Base-by-base conservation (phyloP, 2,797 vertebrate species). In the Podarcis siculus region DNA sequence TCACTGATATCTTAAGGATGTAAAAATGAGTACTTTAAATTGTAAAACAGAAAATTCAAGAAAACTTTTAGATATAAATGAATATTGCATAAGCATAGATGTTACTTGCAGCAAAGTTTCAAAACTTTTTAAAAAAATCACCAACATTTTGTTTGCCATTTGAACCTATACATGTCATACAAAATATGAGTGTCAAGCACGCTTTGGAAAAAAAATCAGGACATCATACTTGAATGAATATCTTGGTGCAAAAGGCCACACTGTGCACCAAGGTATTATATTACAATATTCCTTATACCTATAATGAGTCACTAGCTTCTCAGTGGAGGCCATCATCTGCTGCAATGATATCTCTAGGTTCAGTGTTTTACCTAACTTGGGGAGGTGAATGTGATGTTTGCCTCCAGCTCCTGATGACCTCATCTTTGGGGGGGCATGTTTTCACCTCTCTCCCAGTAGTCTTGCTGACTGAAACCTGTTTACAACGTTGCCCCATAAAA, bases 121-220 rank as follows among this genome's bases (percentile, higher is more conserved):
- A 88, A 91, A 87, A 1, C 0, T 30, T 42, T 64, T 64, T 67
- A 1, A 13, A 90, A 87, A 86, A 87, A 80, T 90, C 66, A 80
- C 85, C 15, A 19, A 89, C 86, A 92, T 92, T 76, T 92, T 92
- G 89, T 94, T 8, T 90, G 79, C 37, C 25, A 89, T 91, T 93
- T 89, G 82, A 72, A 93, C 89, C 90, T 93, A 82, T 85, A 32
- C 37, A 82, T 55, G 73, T 0, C 87, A 17, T 37, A 89, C 85
- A 94, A 94, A 91, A 76, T 89, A 86, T 80, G 89, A 88, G 80
- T 1, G 5, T 86, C 19, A 58, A n/a, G 0, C 64, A 91, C 85
- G 83, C 10, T 66, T 87, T 83, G 72, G 76, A 45, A 83, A 3
- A 85, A 71, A 79, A 82, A 1, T 72, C 78, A 72, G 37, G 25